phyloP scores from a whole-genome alignment of 2,888 invertebrate genomes.

The Papilio gigon region DNA sequence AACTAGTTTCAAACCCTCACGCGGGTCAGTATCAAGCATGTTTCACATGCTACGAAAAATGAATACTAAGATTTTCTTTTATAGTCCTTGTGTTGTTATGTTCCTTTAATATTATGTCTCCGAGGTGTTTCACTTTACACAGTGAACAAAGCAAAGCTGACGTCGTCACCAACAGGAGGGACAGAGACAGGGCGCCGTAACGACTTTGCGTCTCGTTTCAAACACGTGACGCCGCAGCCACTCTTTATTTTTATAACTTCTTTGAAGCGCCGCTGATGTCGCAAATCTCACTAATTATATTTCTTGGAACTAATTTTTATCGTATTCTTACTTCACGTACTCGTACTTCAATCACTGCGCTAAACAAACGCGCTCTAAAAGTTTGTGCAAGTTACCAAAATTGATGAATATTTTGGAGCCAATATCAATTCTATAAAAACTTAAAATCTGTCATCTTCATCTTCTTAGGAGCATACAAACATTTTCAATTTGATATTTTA shows the following conservation, averaged over 20 bases:
- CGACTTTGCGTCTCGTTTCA: constrained; percentile 48
- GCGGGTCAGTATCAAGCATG: no score
- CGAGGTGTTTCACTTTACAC: constrained; percentile 12
- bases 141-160: constrained; percentile 38
- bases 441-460: no score
- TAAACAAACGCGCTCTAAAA: background rate
- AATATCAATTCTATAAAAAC: no score
- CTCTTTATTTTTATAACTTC: constrained; percentile 62
- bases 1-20: no score
- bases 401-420: no score
- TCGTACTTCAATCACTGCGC: constrained; percentile 2
- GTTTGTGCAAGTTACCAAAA: no score
- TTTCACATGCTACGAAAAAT: no score
- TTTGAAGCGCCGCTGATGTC: constrained; percentile 56
- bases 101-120: no score
- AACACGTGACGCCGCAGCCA: constrained; percentile 56
- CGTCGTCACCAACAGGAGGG: constrained; percentile 32
- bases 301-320: constrained; percentile 41
- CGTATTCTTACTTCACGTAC: background rate
- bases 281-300: constrained; percentile 46
- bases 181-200: constrained; percentile 47
- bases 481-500: no score
- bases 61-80: background rate
- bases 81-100: background rate
- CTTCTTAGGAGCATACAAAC: no score